These are phyloP conservation scores for Speoplatyrhinus poulsoni DNA, from an alignment of 2,113 vertebrate species.

Conservation along the genomic window DNA sequence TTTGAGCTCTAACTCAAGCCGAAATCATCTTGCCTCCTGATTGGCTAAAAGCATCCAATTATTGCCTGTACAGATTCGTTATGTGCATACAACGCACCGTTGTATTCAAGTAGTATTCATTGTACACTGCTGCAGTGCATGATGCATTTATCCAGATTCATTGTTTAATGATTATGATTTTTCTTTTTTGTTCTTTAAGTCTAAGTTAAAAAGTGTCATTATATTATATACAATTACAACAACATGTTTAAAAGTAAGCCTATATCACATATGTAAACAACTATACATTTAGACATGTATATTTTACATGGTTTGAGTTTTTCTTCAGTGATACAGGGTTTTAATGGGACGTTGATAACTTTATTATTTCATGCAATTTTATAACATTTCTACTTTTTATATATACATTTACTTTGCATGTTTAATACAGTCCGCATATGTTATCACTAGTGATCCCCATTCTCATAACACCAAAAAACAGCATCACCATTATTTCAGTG, in stretches of 20 bases:
- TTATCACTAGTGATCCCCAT: background rate
- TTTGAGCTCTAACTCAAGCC: constrained; percentile 24
- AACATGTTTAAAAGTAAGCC: background rate
- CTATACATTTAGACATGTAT: no score
- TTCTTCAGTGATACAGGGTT: background rate
- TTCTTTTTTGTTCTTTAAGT: background rate
- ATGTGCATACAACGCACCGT: background rate
- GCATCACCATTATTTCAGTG: no score
- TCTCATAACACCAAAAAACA: no score
- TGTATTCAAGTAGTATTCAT: no score
- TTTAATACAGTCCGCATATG: background rate
- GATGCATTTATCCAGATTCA: background rate
- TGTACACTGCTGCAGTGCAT: background rate
- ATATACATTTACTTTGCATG: background rate
- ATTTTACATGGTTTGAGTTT: no score
- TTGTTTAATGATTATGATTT: background rate
- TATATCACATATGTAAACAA: background rate
- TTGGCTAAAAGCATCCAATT: constrained; percentile 52
- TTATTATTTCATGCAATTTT: no score
- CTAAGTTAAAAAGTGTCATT: no score
- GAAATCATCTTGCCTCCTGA: constrained; percentile 31
- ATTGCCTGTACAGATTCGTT: background rate
- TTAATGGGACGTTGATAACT: no score
- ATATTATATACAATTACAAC: no score
- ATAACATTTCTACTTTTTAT: no score